A percentile compares a stretch with the other conserved stretches of the same genome.
phyloP scores from a whole-genome alignment of 2,888 invertebrate genomes.

The Tridacna crocea region DNA sequence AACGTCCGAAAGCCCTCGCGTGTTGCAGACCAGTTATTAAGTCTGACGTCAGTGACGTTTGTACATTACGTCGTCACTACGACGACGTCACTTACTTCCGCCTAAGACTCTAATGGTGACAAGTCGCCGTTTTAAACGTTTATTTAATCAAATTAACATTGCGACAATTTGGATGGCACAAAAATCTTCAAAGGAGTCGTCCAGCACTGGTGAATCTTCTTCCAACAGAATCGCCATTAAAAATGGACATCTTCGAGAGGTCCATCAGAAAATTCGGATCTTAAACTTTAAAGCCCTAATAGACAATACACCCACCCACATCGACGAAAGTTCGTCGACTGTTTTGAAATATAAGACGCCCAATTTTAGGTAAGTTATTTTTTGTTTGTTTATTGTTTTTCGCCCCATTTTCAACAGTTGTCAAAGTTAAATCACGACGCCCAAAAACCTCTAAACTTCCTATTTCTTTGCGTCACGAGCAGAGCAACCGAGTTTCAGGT shows the following conservation, averaged over 20 bases:
- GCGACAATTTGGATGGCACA: slow-evolving; percentile 23
- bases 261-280: slow-evolving; percentile 70
- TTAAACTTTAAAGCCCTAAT: slow-evolving; percentile 78
- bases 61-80: slow-evolving; percentile 22
- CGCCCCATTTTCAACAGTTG: background rate
- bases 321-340: slow-evolving; percentile 80
- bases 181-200: background rate
- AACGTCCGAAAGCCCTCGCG: too few species aligned
- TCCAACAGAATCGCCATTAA: slow-evolving; percentile 51
- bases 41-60: slow-evolving; percentile 9
- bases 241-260: slow-evolving; percentile 61
- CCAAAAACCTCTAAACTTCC: too few species aligned
- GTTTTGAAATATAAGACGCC: slow-evolving; percentile 82
- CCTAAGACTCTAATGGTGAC: slow-evolving; percentile 32
- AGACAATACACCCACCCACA: slow-evolving; percentile 80
- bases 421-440: background rate
- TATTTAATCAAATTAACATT: background rate
- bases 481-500: too few species aligned
- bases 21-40: too few species aligned
- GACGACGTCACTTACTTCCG: slow-evolving; percentile 35
- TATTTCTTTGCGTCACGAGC: too few species aligned
- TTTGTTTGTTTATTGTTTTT: too few species aligned
- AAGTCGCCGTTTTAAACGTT: background rate
- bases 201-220: background rate
- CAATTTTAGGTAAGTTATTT: slow-evolving; percentile 80